These are phyloP conservation scores for Mnemiopsis leidyi DNA, from an alignment of 37 sponge, comb jelly and placozoan genomes.

Conservation along the genomic window DNA sequence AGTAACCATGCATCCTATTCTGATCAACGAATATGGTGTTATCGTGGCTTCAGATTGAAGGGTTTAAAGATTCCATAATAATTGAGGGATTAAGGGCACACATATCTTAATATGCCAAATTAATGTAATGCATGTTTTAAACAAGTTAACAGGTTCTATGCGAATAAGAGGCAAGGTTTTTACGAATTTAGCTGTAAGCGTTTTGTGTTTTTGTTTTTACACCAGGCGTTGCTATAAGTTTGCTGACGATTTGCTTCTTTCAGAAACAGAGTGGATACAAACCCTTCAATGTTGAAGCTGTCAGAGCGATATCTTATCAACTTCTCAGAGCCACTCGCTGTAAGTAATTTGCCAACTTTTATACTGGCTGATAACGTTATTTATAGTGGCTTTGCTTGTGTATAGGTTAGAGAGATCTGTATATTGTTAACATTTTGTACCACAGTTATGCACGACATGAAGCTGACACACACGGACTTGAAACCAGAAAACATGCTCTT, in stretches of 20 bases:
- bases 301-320: constrained; percentile 86
- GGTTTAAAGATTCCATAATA: too few species aligned
- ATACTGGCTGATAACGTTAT: too few species aligned
- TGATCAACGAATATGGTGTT: too few species aligned
- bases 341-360: constrained; percentile 68
- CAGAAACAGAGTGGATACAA: constrained; percentile 86
- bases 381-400: too few species aligned
- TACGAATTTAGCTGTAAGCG: not conserved
- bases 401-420: too few species aligned
- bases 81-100: too few species aligned
- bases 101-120: not conserved
- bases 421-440: too few species aligned
- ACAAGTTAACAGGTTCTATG: not conserved
- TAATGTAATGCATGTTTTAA: not conserved
- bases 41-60: too few species aligned
- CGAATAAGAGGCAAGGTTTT: not conserved
- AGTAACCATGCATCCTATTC: too few species aligned
- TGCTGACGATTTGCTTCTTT: not conserved
- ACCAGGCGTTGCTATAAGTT: not conserved
- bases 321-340: constrained; percentile 89
- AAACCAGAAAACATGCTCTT: constrained; percentile 99
- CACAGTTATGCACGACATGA: constrained; percentile 75
- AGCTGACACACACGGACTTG: constrained; percentile 97
- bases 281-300: constrained; percentile 86
- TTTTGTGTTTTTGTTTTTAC: not conserved